Conservation (phyloP, 2,888 invertebrate genomes). For the Dasysyrphus tricinctus region DNA sequence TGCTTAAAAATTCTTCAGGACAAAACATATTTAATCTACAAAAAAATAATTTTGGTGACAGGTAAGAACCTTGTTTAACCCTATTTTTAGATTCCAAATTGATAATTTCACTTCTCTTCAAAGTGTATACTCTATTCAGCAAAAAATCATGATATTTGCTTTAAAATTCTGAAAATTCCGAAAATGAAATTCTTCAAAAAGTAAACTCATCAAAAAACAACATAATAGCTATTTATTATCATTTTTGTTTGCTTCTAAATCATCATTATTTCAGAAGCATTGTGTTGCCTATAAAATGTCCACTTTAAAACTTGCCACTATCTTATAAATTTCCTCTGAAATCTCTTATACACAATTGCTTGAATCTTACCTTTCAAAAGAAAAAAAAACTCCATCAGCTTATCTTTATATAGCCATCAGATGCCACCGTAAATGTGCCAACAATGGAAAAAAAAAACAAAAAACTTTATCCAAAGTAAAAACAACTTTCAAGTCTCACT, state of each 20-base stretch:
- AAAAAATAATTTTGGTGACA: too few species aligned
- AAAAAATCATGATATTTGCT: too few species aligned
- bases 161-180: background rate
- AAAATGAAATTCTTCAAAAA: background rate
- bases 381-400: slow-evolving; percentile 4
- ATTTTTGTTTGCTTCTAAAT: background rate
- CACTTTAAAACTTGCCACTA: slow-evolving; percentile 1
- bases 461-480: slow-evolving; percentile 33
- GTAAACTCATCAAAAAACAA: background rate
- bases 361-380: too few species aligned
- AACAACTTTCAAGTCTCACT: slow-evolving; percentile 56
- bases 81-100: too few species aligned
- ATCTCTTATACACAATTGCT: background rate
- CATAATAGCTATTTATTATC: background rate
- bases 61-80: too few species aligned
- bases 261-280: background rate
- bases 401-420: slow-evolving; percentile 5
- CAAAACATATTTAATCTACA: too few species aligned
- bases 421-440: background rate
- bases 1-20: too few species aligned
- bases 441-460: slow-evolving; percentile 3
- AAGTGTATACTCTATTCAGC: too few species aligned
- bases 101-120: too few species aligned
- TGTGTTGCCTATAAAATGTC: background rate
- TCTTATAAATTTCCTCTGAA: background rate